Evolutionary conservation across 2,113 vertebrate species (phyloP), one percentile per base, ranked within the genome.

Genomic region (Phyllopteryx taeniolatus): DNA sequence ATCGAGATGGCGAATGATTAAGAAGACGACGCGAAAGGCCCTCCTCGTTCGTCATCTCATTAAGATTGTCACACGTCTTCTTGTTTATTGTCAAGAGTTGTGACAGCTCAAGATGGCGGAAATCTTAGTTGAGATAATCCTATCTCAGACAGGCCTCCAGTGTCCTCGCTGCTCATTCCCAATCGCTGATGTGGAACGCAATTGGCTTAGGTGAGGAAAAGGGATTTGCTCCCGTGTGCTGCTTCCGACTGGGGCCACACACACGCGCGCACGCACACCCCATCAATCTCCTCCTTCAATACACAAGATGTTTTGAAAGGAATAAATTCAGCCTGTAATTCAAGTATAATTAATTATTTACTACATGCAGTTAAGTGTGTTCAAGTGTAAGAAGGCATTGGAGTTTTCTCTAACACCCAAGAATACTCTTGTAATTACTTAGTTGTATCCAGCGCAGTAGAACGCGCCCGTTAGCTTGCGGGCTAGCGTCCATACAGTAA

Each of bases 331-430:
- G 82, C 61, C 84, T 89, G 87, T 90, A 84, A 88, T 61, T 35
- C 82, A 86, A 85, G 78, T 66, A 80, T 90, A 85, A 89, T 91
- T 84, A 90, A 88, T 87, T 87, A 89, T 87, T 88, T 80, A 90
- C 89, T 81, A 87, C 1, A 75, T 67, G 60, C 81, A 63, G 67
- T 78, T 65, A 22, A 27, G 27, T 27, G 65, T 70, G 74, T 76
- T 79, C 85, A 81, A 80, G 75, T 88, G 79, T 81, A 85, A 85
- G 79, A 84, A 83, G 85, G 80, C 85, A 87, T 86, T 67, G 33
- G 62, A 2, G 31, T 4, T 61, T 61, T 17, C 27, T 35, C 35
- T 76, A 85, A 87, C 64, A 20, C 7, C 6, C 13, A 1, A 14
- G 43, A 31, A 66, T 31, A 27, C 64, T 43, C 35, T 64, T 47